phyloP scores from a whole-genome alignment of 2,797 vertebrate genomes.

The Sebastes taczanowskii region DNA sequence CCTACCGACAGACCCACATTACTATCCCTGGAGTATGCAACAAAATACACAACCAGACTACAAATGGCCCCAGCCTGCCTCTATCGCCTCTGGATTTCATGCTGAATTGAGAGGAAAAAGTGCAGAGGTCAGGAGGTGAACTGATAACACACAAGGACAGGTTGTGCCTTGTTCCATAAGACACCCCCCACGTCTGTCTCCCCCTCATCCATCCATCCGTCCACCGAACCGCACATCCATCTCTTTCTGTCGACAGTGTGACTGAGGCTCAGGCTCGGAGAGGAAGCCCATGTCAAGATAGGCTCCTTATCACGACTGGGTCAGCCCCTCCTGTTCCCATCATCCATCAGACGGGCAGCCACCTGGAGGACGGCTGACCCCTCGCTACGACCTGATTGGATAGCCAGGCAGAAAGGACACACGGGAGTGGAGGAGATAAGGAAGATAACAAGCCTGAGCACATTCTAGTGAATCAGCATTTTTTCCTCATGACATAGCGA shows the following conservation, averaged over 20 bases:
- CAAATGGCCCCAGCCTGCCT: background rate
- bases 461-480: conserved; percentile 48
- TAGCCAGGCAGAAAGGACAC: conserved; percentile 29
- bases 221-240: conserved; percentile 60
- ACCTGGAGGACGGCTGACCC: conserved; percentile 77
- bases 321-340: conserved; percentile 67
- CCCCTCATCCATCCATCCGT: conserved; percentile 60
- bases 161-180: conserved; percentile 70
- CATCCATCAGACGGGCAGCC: conserved; percentile 79
- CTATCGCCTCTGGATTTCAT: background rate
- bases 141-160: conserved; percentile 65
- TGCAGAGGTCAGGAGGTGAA: conserved; percentile 61
- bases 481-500: background rate
- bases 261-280: conserved; percentile 64
- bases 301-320: conserved; percentile 72
- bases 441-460: conserved; percentile 34
- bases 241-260: conserved; percentile 72
- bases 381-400: conserved; percentile 55
- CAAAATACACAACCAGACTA: conserved; percentile 3
- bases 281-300: conserved; percentile 84
- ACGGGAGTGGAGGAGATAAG: conserved; percentile 57
- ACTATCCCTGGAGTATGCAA: background rate
- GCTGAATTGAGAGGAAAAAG: conserved; percentile 10
- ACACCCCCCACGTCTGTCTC: conserved; percentile 59
- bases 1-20: background rate